Conservation (phyloP, 1,140 invertebrate genomes). For the Drosophila parabipectinata region DNA sequence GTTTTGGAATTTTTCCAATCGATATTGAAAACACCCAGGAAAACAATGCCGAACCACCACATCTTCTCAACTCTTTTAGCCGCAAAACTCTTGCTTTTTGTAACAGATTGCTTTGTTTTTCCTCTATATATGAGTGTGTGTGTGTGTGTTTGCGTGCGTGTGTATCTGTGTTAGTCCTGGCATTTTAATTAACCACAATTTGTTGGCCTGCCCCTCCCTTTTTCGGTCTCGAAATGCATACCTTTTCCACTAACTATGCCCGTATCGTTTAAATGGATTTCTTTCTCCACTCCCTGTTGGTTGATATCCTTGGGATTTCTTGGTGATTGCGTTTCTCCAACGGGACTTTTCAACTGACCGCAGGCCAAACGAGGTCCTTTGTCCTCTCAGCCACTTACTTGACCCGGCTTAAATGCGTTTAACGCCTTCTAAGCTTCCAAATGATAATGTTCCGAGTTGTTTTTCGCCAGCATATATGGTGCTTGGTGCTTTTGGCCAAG, state of each 20-base stretch:
- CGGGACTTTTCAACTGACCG: constrained; percentile 17
- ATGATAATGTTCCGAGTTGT: constrained; percentile 66
- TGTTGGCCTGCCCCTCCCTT: not conserved
- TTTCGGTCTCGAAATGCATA: constrained; percentile 1
- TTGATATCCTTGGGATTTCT: constrained; percentile 26
- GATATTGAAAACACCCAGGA: constrained; percentile 38
- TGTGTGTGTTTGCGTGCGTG: constrained; percentile 5
- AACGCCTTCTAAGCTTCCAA: constrained; percentile 72
- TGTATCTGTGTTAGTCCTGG: constrained; percentile 30
- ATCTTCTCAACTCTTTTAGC: constrained; percentile 6
- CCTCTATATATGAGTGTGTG: not conserved
- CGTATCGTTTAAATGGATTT: not conserved
- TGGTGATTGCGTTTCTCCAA: constrained; percentile 11
- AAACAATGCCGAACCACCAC: constrained; percentile 17
- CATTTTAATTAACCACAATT: constrained; percentile 73
- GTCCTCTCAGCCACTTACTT: constrained; percentile 52
- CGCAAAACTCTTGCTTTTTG: constrained; percentile 26
- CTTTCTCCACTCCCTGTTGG: not conserved
- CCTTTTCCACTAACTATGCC: constrained; percentile 14
- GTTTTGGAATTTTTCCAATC: constrained; percentile 19
- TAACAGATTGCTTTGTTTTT: constrained; percentile 52
- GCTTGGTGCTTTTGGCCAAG: constrained; percentile 10
- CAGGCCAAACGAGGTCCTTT: constrained; percentile 34
- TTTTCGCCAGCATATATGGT: constrained; percentile 16
- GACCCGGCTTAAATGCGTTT: constrained; percentile 61